Conservation (phyloP, 2,888 invertebrate genomes). For the Lithophane socia region DNA sequence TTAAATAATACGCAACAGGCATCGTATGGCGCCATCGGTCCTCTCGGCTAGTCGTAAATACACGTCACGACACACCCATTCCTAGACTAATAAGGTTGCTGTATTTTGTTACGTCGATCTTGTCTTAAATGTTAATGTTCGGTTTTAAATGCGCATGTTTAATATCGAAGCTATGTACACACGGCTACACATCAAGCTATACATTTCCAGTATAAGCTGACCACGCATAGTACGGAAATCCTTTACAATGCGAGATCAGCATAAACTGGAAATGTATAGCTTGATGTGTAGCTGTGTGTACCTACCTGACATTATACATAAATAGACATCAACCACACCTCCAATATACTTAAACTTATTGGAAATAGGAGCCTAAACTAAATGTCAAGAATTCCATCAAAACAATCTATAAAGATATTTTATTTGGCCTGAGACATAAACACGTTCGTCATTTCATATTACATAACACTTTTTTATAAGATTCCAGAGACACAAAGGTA, state of each 20-base stretch:
- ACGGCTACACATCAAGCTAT: too few species aligned
- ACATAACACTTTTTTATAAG: not conserved
- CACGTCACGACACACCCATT: slow-evolving; percentile 89
- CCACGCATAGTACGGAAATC: too few species aligned
- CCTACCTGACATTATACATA: slow-evolving; percentile 3
- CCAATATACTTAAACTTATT: slow-evolving; percentile 28
- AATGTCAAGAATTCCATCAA: slow-evolving; percentile 22
- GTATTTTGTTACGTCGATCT: slow-evolving; percentile 74
- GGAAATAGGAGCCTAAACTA: slow-evolving; percentile 5
- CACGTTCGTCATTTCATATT: slow-evolving; percentile 12
- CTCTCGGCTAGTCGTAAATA: slow-evolving; percentile 76
- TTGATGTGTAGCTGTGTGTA: too few species aligned
- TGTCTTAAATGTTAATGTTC: slow-evolving; percentile 25
- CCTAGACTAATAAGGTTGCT: slow-evolving; percentile 84
- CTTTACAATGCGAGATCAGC: too few species aligned
- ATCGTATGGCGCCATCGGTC: slow-evolving; percentile 73
- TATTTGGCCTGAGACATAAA: not conserved
- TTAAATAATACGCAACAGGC: slow-evolving; percentile 87
- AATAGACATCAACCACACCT: slow-evolving; percentile 43
- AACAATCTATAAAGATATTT: slow-evolving; percentile 16
- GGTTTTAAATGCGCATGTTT: slow-evolving; percentile 47
- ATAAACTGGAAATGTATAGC: too few species aligned
- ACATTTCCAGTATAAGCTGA: too few species aligned
- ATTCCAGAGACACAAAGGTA: not conserved
- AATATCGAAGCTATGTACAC: not conserved